Percentiles rank a stretch among this genome's conserved stretches.
phyloP scores from a whole-genome alignment of 2,797 vertebrate genomes.

The Salmo trutta region DNA sequence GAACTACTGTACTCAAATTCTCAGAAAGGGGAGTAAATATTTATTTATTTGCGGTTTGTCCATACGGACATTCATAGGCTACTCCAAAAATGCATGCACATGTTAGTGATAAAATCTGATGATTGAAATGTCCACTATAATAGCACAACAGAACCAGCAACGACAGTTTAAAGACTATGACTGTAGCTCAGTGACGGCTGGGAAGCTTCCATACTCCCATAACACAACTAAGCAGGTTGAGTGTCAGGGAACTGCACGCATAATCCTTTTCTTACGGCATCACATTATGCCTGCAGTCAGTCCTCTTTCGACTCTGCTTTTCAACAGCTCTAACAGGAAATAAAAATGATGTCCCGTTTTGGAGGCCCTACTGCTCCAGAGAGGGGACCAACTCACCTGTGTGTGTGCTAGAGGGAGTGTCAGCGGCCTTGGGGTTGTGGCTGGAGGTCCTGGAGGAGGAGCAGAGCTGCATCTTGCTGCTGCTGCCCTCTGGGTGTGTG shows the following conservation, averaged over 20 bases:
- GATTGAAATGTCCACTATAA: neutral
- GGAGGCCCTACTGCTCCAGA: neutral
- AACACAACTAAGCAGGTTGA: slow-evolving; percentile 58
- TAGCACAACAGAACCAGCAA: neutral
- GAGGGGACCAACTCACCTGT: slow-evolving; percentile 67
- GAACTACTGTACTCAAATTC: slow-evolving; percentile 31
- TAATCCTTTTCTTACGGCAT: slow-evolving; percentile 61
- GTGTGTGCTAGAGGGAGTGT: slow-evolving; percentile 78
- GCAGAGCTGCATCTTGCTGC: slow-evolving; percentile 73
- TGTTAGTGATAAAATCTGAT: neutral
- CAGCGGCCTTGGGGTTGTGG: slow-evolving; percentile 74
- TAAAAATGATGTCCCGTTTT: neutral
- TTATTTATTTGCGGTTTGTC: neutral
- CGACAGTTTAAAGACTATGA: neutral
- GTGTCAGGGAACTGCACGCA: slow-evolving; percentile 60
- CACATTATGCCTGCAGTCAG: slow-evolving; percentile 48
- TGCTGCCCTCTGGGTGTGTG: slow-evolving; percentile 66
- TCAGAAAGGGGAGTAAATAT: neutral
- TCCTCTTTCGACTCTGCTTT: slow-evolving; percentile 8
- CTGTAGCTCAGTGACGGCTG: neutral
- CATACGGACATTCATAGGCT: too few relatives aligned
- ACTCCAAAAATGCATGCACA: neutral
- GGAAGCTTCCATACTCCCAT: slow-evolving; percentile 25
- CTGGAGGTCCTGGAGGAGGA: slow-evolving; percentile 71
- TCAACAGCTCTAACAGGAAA: neutral